Evolutionary conservation across 2,888 invertebrate species (phyloP).

Genomic region (Heliconius ismenius): DNA sequence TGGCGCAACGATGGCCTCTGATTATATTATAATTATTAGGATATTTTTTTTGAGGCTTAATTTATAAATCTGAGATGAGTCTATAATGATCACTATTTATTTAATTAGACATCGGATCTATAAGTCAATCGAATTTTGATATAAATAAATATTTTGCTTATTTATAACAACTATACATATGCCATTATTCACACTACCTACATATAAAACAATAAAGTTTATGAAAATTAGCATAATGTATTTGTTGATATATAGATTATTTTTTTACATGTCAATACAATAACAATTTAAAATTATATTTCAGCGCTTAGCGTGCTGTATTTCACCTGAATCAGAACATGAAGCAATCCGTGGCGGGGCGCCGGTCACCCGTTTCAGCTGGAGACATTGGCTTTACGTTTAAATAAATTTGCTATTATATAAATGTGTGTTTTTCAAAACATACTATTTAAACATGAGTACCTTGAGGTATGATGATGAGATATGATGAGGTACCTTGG

Average conservation of each 20-base stretch:
- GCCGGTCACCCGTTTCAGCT: constrained; percentile 83
- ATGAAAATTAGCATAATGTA: background rate
- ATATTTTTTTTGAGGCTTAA: background rate
- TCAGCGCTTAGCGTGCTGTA: constrained; percentile 84
- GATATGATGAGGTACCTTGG: no score
- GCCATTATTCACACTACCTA: no score
- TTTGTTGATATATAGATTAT: background rate
- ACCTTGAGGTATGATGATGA: no score
- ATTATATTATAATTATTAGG: no score
- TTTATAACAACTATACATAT: background rate
- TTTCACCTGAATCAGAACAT: constrained; percentile 85
- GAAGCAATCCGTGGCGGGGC: constrained; percentile 83
- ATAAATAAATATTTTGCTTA: background rate
- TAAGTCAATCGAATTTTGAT: background rate
- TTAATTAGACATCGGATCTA: background rate
- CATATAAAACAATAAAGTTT: no score
- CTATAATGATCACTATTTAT: background rate
- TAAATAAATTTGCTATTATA: constrained; percentile 57
- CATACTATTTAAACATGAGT: background rate
- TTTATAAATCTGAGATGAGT: background rate
- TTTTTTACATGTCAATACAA: background rate
- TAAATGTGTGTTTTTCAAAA: background rate
- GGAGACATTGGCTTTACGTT: constrained; percentile 86
- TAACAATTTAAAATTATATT: constrained; percentile 40
- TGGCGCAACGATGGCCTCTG: no score